Evolutionary conservation across 2,113 vertebrate genomes (phyloP), one percentile per base, ranked within the genome.

Genomic region (Embiotoca jacksoni): DNA sequence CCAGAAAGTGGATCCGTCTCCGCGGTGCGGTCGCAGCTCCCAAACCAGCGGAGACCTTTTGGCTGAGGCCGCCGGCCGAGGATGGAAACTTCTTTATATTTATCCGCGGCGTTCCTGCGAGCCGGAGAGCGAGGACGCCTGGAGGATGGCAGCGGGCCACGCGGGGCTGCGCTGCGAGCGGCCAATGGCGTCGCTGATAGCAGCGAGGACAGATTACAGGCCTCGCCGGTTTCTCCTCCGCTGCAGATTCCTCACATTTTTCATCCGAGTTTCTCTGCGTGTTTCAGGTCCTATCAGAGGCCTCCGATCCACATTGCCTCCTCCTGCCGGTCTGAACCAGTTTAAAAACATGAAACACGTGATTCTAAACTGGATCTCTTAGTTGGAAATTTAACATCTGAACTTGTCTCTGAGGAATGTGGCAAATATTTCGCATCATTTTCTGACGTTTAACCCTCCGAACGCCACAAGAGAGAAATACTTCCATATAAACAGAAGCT

Each of bases 1-100:
- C 75, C 92, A 92, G 92, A 95, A 93, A 90, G 88, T 92, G 92
- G 94, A 95, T 94, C 85, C 91, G 76, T 88, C 80, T 91, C 94
- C 92, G 64, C 92, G 63, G 9, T 93, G 95, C 77, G 94, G 94
- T 95, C 81, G 23, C 89, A 88, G 78, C 80, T 89, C 81, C 23
- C 71, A 89, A 94, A 91, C 91, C 83, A 60, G 92, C 78, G 58
- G 90, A 95, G 94, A 89, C 84, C 80, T 91, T 86, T 78, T 89
- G 88, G 83, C 91, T 94, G 31, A 56, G 50, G 85, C 92, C 85
- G 74, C 23, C 72, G 53, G 65, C 88, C 49, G 39, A 82, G 86
- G 89, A 88, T 92, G 92, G 94, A 94, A 95, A 93, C 88, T 87
- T 41, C 81, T 89, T 90, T 89, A 85, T 87, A 88, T 94, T 88